Evolutionary conservation across 2,888 invertebrate genomes (phyloP).

Genomic region (Lithophane socia): DNA sequence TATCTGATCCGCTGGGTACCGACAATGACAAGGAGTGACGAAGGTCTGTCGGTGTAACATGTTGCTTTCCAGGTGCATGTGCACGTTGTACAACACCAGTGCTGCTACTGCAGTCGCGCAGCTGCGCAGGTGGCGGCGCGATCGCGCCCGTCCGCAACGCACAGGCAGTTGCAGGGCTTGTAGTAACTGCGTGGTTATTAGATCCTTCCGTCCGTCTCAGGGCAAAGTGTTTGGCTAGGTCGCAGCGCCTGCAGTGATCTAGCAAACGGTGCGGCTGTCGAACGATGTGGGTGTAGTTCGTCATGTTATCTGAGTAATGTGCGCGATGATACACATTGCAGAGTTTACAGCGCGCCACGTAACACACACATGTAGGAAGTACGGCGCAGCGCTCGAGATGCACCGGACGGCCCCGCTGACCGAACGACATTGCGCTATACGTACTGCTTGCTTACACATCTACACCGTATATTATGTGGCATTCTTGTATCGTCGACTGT

Average conservation of each 20-base stretch:
- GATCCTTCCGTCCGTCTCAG: too few species aligned
- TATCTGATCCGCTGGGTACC: not conserved
- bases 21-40: not conserved
- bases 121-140: not conserved
- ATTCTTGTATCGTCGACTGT: not conserved
- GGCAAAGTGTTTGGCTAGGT: not conserved
- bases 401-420: not conserved
- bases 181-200: not conserved
- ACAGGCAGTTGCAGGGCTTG: not conserved
- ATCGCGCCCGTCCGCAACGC: too few species aligned
- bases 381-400: not conserved
- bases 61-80: not conserved
- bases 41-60: not conserved
- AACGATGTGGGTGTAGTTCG: too few species aligned
- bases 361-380: not conserved
- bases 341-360: slow-evolving; percentile 6
- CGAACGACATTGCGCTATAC: too few species aligned
- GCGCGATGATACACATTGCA: not conserved
- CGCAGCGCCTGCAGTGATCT: not conserved
- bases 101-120: not conserved
- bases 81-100: not conserved
- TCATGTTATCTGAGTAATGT: not conserved
- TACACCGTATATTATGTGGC: not conserved
- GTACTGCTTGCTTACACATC: not conserved
- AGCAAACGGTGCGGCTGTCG: not conserved